phyloP scores from a whole-genome alignment of 2,113 vertebrate species.

The Ariopsis seemanni region DNA sequence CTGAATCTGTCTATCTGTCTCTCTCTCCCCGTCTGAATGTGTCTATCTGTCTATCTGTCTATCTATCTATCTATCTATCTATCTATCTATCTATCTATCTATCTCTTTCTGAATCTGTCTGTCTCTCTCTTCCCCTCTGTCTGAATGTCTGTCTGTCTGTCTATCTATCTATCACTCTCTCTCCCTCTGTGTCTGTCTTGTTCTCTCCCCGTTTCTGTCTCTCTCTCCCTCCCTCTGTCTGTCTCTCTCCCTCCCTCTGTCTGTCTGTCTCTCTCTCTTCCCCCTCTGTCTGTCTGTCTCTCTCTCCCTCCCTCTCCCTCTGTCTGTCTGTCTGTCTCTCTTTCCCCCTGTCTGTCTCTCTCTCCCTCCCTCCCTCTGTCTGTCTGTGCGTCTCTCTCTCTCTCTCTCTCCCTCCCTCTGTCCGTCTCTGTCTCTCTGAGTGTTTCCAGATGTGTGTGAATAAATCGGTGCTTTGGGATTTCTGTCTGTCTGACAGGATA shows the following conservation, averaged over 20 bases:
- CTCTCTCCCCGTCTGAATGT: constrained; percentile 36
- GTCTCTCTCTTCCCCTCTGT: not conserved
- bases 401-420: constrained; percentile 24
- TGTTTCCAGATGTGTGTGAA: constrained; percentile 55
- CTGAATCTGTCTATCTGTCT: not conserved
- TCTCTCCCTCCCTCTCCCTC: constrained; percentile 23
- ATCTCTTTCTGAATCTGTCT: not conserved
- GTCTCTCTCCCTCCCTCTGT: not conserved
- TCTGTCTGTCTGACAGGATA: constrained; percentile 47
- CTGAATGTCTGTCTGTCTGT: not conserved
- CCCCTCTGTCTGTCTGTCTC: not conserved
- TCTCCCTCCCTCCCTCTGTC: not conserved
- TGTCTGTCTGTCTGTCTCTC: constrained; percentile 23
- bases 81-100: not conserved
- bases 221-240: too few relatives aligned
- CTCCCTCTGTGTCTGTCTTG: not conserved
- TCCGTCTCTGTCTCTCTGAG: constrained; percentile 39
- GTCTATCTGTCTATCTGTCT: constrained; percentile 1
- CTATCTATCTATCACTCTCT: not conserved
- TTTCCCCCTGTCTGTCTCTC: not conserved
- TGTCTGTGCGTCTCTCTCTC: not conserved
- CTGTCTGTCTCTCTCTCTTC: not conserved
- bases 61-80: not conserved
- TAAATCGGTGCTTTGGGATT: constrained; percentile 46
- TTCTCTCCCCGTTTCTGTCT: not conserved